Base-by-base conservation (phyloP, 2,797 vertebrate genomes). In the Coregonus sp. region DNA sequence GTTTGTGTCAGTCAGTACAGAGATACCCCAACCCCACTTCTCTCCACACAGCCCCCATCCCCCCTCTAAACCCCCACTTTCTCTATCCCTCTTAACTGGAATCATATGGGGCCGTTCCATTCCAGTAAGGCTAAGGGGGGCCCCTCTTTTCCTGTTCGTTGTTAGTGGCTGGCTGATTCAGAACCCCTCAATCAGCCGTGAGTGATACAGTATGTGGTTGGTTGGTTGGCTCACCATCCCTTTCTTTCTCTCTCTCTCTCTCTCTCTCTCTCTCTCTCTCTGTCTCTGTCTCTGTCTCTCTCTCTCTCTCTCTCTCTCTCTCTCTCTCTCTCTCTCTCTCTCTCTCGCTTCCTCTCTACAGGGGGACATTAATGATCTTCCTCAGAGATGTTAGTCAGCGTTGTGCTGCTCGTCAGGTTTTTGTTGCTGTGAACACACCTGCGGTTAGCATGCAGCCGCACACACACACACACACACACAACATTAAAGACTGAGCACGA, bases 1-100 rank as follows among this genome's bases (percentile, higher is more conserved):
- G 31, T 47, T 35, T 47, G 73, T 79, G 67, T 80, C 78, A 33
- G 15, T 0, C 18, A 65, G 20, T 25, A 9, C n/a, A 65, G 61
- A 33, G 11, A 66, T 5, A 66, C 25, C 63, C 11, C 29, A 66
- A 6, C 7, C 25, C 7, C 31, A 16, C 5, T 33, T 35, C 12
- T 35, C 14, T 16, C 15, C 65, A 35, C 2, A 67, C 31, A 31
- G 11, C 0, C 14, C 12, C 65, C 15, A 47, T 47, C 66, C 31
- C 29, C 29, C 14, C 59, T 14, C 29, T 67, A 11, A 16, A 16
- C 65, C 65, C 29, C 33, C 31, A 33, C 65, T 72, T 20, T 35
- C 40, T 37, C 16, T 20, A 1, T 63, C 14, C 37, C 51, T 35
- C 35, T 5, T 76, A 40, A 51, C 35, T 67, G 66, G 66, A 67